Evolutionary conservation across 2,113 vertebrate genomes (phyloP).

Genomic region (Campylomormyrus tamandua): DNA sequence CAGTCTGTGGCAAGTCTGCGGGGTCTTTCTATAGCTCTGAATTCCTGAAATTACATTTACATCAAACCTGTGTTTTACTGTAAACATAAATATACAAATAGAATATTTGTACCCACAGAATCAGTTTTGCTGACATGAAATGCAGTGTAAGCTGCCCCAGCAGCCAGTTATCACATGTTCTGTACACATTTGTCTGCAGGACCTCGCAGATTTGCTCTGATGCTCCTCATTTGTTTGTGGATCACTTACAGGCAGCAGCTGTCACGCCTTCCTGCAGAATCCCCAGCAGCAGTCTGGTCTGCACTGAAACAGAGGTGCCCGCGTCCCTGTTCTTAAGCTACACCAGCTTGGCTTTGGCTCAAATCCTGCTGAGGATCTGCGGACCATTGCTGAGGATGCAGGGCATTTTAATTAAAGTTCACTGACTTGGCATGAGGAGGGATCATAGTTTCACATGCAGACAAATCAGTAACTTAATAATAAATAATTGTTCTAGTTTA

Average conservation of each 20-base stretch:
- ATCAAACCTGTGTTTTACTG: background rate
- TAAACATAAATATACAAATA: background rate
- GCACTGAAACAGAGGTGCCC: background rate
- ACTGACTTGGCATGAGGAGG: background rate
- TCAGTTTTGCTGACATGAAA: background rate
- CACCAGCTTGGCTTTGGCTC: background rate
- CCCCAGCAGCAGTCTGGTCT: background rate
- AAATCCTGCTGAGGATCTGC: background rate
- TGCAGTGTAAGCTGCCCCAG: background rate
- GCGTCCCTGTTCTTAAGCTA: background rate
- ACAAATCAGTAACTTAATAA: background rate
- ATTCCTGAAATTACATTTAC: background rate
- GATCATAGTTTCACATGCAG: background rate
- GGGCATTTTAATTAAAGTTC: background rate
- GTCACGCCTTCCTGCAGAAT: background rate
- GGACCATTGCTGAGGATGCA: background rate
- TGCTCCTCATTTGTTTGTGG: background rate
- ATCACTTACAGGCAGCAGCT: background rate
- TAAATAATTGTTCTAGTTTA: background rate
- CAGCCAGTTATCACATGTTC: background rate
- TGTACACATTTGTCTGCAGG: background rate
- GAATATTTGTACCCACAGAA: background rate
- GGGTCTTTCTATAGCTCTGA: background rate
- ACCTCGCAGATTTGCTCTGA: background rate
- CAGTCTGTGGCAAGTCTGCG: background rate